Conservation (phyloP, 1,140 invertebrate species). For the Leptopilina clavipes region DNA sequence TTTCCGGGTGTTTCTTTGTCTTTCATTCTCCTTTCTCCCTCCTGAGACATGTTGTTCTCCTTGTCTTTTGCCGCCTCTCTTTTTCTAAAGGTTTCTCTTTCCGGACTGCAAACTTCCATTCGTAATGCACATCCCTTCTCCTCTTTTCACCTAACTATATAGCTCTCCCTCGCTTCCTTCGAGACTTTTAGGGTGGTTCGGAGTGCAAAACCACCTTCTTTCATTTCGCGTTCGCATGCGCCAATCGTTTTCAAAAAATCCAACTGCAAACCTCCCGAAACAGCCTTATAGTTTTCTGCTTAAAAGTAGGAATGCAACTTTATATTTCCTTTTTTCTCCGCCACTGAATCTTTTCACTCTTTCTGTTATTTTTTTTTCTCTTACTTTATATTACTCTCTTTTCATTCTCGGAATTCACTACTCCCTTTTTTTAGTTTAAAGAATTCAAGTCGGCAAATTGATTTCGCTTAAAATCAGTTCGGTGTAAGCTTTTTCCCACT, state of each 20-base stretch:
- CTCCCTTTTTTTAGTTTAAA: too few species aligned
- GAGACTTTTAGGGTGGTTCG: slow-evolving; percentile 42
- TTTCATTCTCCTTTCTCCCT: neutral
- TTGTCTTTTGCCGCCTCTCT: neutral
- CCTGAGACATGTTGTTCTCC: too few species aligned
- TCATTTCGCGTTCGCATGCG: slow-evolving; percentile 51
- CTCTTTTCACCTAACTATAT: too few species aligned
- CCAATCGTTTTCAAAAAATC: slow-evolving; percentile 46
- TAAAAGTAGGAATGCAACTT: neutral
- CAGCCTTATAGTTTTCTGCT: neutral
- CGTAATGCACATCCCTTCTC: neutral
- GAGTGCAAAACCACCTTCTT: slow-evolving; percentile 47
- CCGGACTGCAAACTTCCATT: neutral
- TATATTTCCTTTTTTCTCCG: neutral
- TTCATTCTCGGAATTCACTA: neutral
- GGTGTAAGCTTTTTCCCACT: too few species aligned
- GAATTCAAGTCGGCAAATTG: too few species aligned
- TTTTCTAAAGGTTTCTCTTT: slow-evolving; percentile 14
- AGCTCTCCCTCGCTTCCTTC: neutral
- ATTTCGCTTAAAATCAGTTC: too few species aligned
- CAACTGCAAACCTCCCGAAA: neutral
- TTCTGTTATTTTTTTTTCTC: neutral
- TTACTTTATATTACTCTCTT: neutral
- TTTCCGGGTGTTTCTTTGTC: neutral
- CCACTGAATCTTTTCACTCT: neutral